Conservation (phyloP, 2,797 vertebrate species). For the Apogon talboti region DNA sequence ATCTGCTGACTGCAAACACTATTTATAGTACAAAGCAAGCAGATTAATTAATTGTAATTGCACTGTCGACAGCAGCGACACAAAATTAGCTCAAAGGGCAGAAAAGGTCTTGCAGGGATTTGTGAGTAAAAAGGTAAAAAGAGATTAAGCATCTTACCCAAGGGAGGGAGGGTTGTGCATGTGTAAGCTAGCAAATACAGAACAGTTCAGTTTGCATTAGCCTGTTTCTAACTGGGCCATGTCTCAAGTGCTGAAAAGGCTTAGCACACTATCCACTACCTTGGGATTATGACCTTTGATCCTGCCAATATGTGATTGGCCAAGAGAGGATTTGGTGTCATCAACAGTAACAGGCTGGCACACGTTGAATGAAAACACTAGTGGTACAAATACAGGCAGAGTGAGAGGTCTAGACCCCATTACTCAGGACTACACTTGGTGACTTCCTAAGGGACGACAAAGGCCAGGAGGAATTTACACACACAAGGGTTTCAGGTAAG, state of each 20-base stretch:
- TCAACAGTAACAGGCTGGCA: conserved; percentile 57
- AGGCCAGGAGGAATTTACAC: conserved; percentile 13
- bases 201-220: conserved; percentile 59
- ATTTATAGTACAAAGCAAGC: conserved; percentile 11
- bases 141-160: conserved; percentile 38
- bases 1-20: conserved; percentile 17
- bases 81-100: conserved; percentile 54
- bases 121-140: conserved; percentile 39
- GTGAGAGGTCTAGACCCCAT: conserved; percentile 27
- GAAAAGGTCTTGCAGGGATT: conserved; percentile 42
- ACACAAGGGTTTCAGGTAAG: conserved; percentile 65
- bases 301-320: conserved; percentile 70
- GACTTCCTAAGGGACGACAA: conserved; percentile 26
- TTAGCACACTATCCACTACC: conserved; percentile 51
- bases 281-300: conserved; percentile 72
- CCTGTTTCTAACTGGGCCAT: conserved; percentile 74
- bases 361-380: conserved; percentile 58
- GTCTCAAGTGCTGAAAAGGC: conserved; percentile 58
- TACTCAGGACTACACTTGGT: conserved; percentile 36
- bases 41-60: conserved; percentile 29
- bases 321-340: conserved; percentile 63
- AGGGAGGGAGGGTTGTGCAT: conserved; percentile 42
- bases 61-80: conserved; percentile 9
- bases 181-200: conserved; percentile 47
- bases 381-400: conserved; percentile 78